Evolutionary conservation across 2,113 vertebrate species (phyloP), one percentile per base, ranked within the genome.

Genomic region (Chrysemys picta): DNA sequence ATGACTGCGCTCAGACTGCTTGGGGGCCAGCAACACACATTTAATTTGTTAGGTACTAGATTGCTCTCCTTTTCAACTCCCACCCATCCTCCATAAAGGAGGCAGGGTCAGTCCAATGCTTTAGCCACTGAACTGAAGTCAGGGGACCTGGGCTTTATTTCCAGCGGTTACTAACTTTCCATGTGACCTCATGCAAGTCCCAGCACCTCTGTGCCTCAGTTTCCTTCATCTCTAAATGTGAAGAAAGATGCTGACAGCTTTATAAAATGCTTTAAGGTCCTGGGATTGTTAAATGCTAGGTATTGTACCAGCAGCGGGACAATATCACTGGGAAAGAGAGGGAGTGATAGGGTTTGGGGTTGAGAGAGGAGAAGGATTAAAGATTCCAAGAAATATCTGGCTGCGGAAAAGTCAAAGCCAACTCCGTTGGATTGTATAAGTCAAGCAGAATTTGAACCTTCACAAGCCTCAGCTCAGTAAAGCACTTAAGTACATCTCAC

Each of bases 21-120:
- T 47, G 16, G 53, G 19, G 35, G 14, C 25, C 75, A 78, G 42
- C 72, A 45, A 76, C 21, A 76, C 19, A 42, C 72, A 4, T 4
- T 69, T n/a, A 38, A 29, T 1, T 11, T 2, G 35, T 35, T 78
- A 22, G n/a, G 5, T 62, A 75, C 31, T 52, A 49, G 27, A 2
- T 54, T 88, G 1, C 2, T 0, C 7, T 87, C 3, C 9, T 5
- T 59, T 80, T 80, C 27, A 62, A 88, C 69, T 72, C 84, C 29
- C 3, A 1, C 12, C 10, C 1, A 2, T 25, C 3, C 57, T 25
- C 22, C 29, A 21, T 24, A 75, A 3, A 9, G 54, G 56, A 82
- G 31, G 27, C 13, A 75, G 81, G 87, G 5, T 13, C 3, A 0
- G 22, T 17, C 54, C 0, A 0, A 11, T 49, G n/a, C 45, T 8